Evolutionary conservation across 2,888 invertebrate genomes (phyloP).

Genomic region (Euzetes globulus): DNA sequence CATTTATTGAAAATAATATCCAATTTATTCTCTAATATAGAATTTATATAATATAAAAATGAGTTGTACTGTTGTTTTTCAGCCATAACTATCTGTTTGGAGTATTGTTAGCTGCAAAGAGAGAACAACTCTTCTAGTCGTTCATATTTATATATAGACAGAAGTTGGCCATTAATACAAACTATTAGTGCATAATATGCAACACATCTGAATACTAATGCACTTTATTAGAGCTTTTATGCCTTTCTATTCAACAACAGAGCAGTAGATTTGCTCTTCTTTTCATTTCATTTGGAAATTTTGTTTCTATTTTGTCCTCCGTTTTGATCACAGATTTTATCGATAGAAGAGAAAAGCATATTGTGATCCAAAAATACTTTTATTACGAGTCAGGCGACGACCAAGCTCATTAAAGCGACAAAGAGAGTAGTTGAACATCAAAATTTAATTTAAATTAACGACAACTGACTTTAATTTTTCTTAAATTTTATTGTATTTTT

Average conservation of each 20-base stretch:
- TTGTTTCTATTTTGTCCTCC: background rate
- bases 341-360: too few relatives aligned
- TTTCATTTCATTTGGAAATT: background rate
- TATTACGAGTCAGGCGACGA: too few relatives aligned
- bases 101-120: too few relatives aligned
- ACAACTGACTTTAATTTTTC: too few relatives aligned
- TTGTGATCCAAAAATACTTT: too few relatives aligned
- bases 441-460: too few relatives aligned
- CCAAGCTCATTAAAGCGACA: too few relatives aligned
- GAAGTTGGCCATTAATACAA: conserved; percentile 11
- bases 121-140: background rate
- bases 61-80: background rate
- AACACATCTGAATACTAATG: conserved; percentile 6
- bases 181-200: conserved; percentile 15
- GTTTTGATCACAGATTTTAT: too few relatives aligned
- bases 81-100: background rate
- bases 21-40: background rate
- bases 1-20: background rate
- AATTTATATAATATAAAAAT: background rate
- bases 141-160: background rate
- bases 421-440: too few relatives aligned
- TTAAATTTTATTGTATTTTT: too few relatives aligned
- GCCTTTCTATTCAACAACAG: background rate
- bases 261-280: background rate
- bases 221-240: background rate